Evolutionary conservation across 1,140 invertebrate species (phyloP).

Genomic region (Euborellia annulipes): DNA sequence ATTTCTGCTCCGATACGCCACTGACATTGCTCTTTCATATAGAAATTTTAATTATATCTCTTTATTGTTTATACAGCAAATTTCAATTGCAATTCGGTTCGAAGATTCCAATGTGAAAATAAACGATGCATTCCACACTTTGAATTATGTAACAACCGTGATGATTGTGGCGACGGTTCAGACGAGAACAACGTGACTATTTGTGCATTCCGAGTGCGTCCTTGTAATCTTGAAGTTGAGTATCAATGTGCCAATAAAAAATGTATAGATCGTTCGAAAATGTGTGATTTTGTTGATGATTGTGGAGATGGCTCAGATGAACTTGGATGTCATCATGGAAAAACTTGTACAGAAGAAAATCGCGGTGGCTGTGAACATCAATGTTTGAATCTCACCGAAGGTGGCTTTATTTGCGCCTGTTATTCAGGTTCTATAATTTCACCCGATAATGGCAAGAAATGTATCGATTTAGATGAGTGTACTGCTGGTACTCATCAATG

Average conservation of each 20-base stretch:
- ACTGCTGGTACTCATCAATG: constrained; percentile 66
- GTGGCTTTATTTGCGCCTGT: constrained; percentile 79
- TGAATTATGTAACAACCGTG: constrained; percentile 66
- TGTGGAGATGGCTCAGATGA: constrained; percentile 79
- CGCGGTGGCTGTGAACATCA: constrained; percentile 87
- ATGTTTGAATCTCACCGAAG: constrained; percentile 68
- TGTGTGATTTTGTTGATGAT: constrained; percentile 72
- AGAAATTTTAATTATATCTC: constrained; percentile 2
- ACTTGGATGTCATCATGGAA: constrained; percentile 67
- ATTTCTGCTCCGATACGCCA: too few relatives aligned
- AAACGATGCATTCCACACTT: constrained; percentile 74
- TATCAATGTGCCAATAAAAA: constrained; percentile 84
- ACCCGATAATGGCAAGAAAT: constrained; percentile 53
- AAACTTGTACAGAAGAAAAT: constrained; percentile 48
- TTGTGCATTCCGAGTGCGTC: constrained; percentile 51
- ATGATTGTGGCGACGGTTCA: constrained; percentile 85
- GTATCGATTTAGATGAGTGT: constrained; percentile 82
- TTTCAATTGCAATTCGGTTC: constrained; percentile 63
- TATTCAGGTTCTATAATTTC: constrained; percentile 71
- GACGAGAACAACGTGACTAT: constrained; percentile 87
- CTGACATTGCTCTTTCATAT: too few relatives aligned
- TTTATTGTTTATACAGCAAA: constrained; percentile 33
- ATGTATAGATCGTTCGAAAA: constrained; percentile 61
- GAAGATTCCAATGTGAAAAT: constrained; percentile 76
- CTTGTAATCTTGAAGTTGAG: constrained; percentile 56